These are phyloP conservation scores for Eidolon dupreanum DNA, from an alignment of 2,797 vertebrate species.

Conservation along the genomic window DNA sequence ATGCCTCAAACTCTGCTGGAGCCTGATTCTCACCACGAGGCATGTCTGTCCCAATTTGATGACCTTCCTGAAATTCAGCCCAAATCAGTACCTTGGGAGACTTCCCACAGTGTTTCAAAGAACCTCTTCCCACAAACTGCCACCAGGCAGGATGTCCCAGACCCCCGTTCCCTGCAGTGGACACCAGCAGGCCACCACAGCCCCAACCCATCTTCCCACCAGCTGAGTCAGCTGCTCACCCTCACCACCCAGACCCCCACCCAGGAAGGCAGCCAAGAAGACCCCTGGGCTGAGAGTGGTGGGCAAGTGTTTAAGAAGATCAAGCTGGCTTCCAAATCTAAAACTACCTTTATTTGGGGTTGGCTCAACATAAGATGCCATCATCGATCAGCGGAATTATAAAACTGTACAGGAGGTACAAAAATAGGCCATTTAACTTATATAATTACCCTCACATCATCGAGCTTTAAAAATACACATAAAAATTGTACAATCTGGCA, in stretches of 20 bases:
- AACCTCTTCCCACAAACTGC: not conserved
- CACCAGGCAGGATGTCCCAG: not conserved
- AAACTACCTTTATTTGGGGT: constrained; percentile 74
- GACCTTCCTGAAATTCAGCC: not conserved
- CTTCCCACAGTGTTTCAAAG: not conserved
- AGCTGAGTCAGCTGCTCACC: not conserved
- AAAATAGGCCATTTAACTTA: constrained; percentile 85
- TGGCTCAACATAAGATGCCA: constrained; percentile 72
- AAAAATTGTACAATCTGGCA: constrained; percentile 79
- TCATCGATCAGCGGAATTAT: constrained; percentile 81
- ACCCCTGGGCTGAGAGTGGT: not conserved
- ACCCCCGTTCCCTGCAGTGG: rapidly evolving
- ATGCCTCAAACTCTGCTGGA: not conserved
- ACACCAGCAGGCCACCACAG: not conserved
- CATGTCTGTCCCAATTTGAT: not conserved
- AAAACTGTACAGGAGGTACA: constrained; percentile 86
- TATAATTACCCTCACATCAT: constrained; percentile 75
- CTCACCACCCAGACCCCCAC: too few species aligned
- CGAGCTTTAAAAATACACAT: constrained; percentile 82
- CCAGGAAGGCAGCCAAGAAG: not conserved
- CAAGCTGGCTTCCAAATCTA: not conserved
- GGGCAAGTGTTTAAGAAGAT: not conserved
- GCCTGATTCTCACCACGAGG: not conserved
- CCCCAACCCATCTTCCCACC: rapidly evolving
- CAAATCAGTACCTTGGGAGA: not conserved